A percentile compares a stretch with the other conserved stretches of the same genome.
These are phyloP conservation scores for Onychostoma macrolepis DNA, from an alignment of 2,113 vertebrate genomes.

Conservation along the genomic window DNA sequence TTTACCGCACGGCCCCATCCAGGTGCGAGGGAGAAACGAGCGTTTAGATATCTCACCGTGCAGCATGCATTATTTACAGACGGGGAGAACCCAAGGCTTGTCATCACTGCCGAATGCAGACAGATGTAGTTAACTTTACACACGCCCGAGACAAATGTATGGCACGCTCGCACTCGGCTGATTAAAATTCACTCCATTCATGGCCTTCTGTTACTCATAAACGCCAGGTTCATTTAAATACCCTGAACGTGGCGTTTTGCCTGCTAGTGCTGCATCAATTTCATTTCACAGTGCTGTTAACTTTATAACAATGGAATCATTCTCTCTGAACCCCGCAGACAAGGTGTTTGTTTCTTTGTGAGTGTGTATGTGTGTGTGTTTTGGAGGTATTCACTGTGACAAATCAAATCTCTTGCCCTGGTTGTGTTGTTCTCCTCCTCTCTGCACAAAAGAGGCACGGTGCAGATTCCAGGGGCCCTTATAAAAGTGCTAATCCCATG, in stretches of 20 bases:
- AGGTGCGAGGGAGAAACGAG: conserved; percentile 37
- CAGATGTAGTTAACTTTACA: conserved; percentile 33
- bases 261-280: conserved; percentile 39
- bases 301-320: conserved; percentile 43
- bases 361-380: not conserved
- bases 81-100: conserved; percentile 2
- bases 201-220: conserved; percentile 32
- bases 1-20: conserved; percentile 9
- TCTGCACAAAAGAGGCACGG: conserved; percentile 28
- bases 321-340: conserved; percentile 33
- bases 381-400: conserved; percentile 44
- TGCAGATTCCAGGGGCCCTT: conserved; percentile 23
- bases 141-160: conserved; percentile 8
- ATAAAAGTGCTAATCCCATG: conserved; percentile 52
- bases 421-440: conserved; percentile 48
- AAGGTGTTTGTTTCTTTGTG: conserved; percentile 30
- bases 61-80: conserved; percentile 41
- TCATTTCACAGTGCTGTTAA: conserved; percentile 46
- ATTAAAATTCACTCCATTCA: conserved; percentile 41
- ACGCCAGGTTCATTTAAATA: conserved; percentile 43
- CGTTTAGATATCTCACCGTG: conserved; percentile 18
- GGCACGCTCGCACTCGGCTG: not conserved
- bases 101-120: conserved; percentile 19
- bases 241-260: conserved; percentile 35
- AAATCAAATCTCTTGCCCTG: conserved; percentile 40